phyloP scores from a whole-genome alignment of 2,113 vertebrate species.

The Arvicanthis niloticus region DNA sequence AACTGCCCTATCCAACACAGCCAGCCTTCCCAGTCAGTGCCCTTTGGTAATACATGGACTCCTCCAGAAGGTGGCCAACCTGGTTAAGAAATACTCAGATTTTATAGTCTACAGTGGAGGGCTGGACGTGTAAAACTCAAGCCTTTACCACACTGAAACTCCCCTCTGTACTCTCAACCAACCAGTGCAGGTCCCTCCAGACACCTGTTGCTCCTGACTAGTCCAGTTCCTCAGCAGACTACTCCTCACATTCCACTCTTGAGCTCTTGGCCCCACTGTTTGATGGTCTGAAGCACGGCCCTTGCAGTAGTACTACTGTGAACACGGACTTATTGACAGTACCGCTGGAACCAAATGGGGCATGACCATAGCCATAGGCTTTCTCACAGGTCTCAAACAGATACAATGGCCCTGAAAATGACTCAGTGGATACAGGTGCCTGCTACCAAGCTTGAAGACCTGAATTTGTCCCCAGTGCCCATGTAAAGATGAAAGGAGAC shows the following conservation, averaged over 20 bases:
- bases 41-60: background rate
- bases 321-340: accelerated
- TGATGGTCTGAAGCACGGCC: background rate
- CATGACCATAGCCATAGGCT: background rate
- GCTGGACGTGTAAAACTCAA: accelerated
- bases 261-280: background rate
- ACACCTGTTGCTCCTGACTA: background rate
- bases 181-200: accelerated
- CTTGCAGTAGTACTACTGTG: background rate
- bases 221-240: background rate
- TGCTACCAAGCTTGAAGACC: background rate
- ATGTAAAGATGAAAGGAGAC: background rate
- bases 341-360: background rate
- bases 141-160: accelerated
- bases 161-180: background rate
- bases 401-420: background rate
- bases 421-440: background rate
- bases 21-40: background rate
- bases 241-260: too few species aligned
- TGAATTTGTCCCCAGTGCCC: background rate
- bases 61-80: background rate
- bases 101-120: background rate
- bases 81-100: background rate
- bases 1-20: background rate
- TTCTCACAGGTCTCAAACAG: background rate